phyloP scores from a whole-genome alignment of 2,888 invertebrate species.

The Blastobasis lacticolella region DNA sequence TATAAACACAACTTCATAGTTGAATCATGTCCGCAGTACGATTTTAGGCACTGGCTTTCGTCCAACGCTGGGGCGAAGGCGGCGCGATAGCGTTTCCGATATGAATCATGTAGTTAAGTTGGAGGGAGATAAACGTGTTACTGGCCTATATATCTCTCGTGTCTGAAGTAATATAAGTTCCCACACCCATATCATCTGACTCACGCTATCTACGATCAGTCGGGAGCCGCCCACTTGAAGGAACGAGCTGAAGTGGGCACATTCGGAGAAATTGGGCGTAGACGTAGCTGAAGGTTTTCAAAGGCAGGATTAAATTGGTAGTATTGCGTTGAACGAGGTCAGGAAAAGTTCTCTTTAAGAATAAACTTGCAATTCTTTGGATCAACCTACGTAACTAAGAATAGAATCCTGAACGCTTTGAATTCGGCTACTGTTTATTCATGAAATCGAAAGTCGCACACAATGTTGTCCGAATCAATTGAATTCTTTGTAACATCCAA shows the following conservation, averaged over 20 bases:
- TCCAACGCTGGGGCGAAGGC: conserved; percentile 49
- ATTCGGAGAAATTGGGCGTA: conserved; percentile 38
- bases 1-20: conserved; percentile 40
- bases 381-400: no score
- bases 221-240: conserved; percentile 51
- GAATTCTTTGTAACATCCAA: no score
- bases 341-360: conserved; percentile 19
- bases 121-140: conserved; percentile 41
- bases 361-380: no score
- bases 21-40: conserved; percentile 48
- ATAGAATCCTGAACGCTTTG: no score
- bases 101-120: conserved; percentile 43
- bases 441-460: no score
- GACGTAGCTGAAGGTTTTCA: conserved; percentile 27
- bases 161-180: conserved; percentile 45
- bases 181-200: conserved; percentile 59
- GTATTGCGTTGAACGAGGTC: conserved; percentile 29
- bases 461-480: no score
- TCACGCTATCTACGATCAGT: conserved; percentile 52
- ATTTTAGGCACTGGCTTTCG: conserved; percentile 56
- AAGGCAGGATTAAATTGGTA: conserved; percentile 32
- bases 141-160: conserved; percentile 31
- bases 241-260: conserved; percentile 38
- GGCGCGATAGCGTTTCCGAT: conserved; percentile 41
- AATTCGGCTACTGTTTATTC: no score